A percentile compares a stretch with the other conserved stretches of the same genome.
phyloP scores from a whole-genome alignment of 2,797 vertebrate genomes.

The Falco biarmicus region DNA sequence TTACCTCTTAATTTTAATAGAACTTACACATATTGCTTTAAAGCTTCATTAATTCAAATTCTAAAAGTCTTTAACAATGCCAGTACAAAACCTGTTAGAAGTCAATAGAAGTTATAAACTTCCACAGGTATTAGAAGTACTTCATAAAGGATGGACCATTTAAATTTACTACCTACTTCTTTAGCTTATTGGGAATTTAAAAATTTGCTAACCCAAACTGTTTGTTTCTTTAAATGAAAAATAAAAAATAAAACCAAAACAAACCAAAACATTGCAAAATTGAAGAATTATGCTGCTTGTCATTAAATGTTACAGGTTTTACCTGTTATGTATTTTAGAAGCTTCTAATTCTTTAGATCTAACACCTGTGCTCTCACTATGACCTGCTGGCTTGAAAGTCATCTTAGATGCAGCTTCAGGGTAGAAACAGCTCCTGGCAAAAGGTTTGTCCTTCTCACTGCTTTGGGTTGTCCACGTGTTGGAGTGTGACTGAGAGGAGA shows the following conservation, averaged over 20 bases:
- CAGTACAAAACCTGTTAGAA: background rate
- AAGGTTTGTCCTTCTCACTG: background rate
- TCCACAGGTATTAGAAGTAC: background rate
- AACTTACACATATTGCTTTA: background rate
- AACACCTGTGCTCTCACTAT: background rate
- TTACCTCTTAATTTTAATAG: background rate
- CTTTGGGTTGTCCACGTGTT: background rate
- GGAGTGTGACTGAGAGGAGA: rapidly evolving
- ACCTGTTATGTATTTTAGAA: background rate
- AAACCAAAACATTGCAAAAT: background rate
- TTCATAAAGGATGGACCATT: background rate
- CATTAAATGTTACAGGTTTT: background rate
- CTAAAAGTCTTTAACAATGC: background rate
- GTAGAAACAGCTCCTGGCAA: background rate
- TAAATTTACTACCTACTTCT: background rate
- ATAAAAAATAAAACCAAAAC: too few species aligned
- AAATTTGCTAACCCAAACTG: background rate
- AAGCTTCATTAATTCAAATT: background rate
- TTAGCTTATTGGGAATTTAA: background rate
- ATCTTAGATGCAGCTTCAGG: background rate
- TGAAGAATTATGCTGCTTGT: background rate
- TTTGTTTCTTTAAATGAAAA: background rate
- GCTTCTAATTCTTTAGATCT: background rate
- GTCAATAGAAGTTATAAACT: background rate
- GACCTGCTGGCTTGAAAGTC: background rate